Evolutionary conservation across 2,797 vertebrate genomes (phyloP).

Genomic region (Morelia viridis): DNA sequence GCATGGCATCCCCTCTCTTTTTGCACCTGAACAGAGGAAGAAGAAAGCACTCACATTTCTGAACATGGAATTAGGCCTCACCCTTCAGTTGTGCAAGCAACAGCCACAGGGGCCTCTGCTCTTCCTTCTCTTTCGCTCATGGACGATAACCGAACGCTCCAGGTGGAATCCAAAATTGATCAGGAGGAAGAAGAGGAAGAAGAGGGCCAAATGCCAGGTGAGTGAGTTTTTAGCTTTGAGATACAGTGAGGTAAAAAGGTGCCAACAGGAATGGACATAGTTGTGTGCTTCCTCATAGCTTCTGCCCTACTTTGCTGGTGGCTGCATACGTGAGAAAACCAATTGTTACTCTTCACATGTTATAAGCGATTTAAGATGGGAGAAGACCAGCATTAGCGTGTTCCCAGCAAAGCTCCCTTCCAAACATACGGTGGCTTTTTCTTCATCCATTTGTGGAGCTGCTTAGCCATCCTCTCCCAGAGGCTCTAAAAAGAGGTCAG

Average conservation of each 20-base stretch:
- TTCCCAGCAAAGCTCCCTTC: not conserved
- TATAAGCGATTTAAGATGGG: not conserved
- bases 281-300: not conserved
- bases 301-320: not conserved
- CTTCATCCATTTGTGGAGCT: too few species aligned
- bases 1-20: not conserved
- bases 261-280: not conserved
- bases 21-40: conserved; percentile 20
- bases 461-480: too few species aligned
- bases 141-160: conserved; percentile 42
- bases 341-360: not conserved
- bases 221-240: not conserved
- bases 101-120: not conserved
- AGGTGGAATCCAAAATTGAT: conserved; percentile 40
- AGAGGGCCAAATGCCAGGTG: conserved; percentile 59
- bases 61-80: conserved; percentile 27
- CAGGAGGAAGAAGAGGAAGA: conserved; percentile 63
- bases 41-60: conserved; percentile 6
- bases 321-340: not conserved
- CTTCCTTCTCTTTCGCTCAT: not conserved
- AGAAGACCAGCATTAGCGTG: not conserved
- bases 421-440: too few species aligned
- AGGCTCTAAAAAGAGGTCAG: too few species aligned
- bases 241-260: not conserved
- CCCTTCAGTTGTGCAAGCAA: not conserved